Conservation (phyloP, 2,888 invertebrate species). For the Caenorhabditis sp. region DNA sequence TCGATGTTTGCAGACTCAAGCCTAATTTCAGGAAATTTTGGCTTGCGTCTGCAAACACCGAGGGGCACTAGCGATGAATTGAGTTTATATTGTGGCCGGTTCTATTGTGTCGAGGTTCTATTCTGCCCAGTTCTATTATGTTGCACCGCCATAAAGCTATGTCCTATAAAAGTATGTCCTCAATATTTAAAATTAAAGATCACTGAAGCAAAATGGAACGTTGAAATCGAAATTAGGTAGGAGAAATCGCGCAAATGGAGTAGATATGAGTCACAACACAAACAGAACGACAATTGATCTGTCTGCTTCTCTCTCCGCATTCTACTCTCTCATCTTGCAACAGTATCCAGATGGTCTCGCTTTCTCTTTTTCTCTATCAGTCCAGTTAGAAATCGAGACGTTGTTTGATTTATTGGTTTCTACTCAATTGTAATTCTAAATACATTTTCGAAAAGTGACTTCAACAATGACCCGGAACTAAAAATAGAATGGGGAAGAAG, state of each 20-base stretch:
- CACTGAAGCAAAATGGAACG: neutral
- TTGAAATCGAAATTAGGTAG: neutral
- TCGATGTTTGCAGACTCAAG: no score
- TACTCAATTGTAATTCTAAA: neutral
- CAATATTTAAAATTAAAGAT: neutral
- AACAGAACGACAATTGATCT: neutral
- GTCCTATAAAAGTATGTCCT: no score
- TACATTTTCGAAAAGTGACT: no score
- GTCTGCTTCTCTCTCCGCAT: slow-evolving; percentile 1
- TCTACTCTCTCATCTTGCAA: neutral
- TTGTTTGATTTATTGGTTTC: neutral
- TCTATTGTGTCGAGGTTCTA: no score
- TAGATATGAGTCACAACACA: slow-evolving; percentile 1
- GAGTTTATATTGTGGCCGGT: no score
- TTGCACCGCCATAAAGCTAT: no score
- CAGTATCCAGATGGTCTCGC: slow-evolving; percentile 13
- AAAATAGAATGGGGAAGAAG: neutral
- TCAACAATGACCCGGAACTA: neutral
- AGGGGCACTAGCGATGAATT: no score
- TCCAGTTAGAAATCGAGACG: neutral
- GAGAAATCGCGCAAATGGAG: neutral
- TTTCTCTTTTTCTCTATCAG: neutral
- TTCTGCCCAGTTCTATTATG: no score
- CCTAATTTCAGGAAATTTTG: no score
- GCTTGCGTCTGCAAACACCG: no score